These are phyloP conservation scores for Dendrocincla fuliginosa DNA, from an alignment of 2,797 vertebrate species.

Conservation along the genomic window DNA sequence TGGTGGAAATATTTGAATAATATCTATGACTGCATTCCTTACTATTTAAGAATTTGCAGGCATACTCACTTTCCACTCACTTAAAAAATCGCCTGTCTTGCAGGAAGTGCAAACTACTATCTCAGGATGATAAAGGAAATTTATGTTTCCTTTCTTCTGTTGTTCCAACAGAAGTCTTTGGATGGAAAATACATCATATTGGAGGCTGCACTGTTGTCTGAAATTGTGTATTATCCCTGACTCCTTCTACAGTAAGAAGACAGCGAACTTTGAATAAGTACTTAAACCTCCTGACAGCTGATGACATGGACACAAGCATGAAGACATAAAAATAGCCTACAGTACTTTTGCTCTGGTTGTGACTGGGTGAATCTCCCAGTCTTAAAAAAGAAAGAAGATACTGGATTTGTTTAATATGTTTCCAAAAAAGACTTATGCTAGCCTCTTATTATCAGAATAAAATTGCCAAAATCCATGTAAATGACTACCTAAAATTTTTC, in stretches of 20 bases:
- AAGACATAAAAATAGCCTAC: background rate
- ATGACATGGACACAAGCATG: background rate
- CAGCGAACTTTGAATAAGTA: background rate
- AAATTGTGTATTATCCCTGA: background rate
- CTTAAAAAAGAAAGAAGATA: background rate
- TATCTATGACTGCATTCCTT: background rate
- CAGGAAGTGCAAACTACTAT: background rate
- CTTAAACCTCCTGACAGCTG: background rate
- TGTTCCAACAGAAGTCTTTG: background rate
- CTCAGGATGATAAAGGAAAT: background rate
- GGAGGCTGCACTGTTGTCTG: background rate
- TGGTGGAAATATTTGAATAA: background rate
- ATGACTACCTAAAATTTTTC: background rate
- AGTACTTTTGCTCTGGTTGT: background rate
- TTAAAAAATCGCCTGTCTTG: background rate
- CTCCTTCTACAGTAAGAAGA: background rate
- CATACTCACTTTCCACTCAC: background rate
- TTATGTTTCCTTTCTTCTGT: background rate
- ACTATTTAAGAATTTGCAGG: background rate
- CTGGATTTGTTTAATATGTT: background rate
- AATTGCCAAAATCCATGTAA: background rate
- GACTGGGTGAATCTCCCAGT: background rate
- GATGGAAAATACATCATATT: background rate
- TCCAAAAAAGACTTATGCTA: background rate
- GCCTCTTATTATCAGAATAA: background rate